Percentiles rank a stretch among this genome's conserved stretches.
These are phyloP conservation scores for Eremophila alpestris DNA, from an alignment of 2,797 vertebrate species.

Conservation along the genomic window DNA sequence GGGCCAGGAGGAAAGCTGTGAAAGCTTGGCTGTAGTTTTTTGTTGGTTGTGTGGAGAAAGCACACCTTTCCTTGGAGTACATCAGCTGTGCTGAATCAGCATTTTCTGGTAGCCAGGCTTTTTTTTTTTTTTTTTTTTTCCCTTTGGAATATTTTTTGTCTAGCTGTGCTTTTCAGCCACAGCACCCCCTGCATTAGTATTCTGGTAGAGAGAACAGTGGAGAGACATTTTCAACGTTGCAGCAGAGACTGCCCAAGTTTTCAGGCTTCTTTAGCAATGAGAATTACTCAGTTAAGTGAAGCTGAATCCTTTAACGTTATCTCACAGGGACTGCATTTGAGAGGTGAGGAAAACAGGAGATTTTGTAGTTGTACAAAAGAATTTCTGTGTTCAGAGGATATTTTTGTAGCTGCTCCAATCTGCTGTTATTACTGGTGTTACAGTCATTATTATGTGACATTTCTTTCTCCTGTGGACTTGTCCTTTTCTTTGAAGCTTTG, in stretches of 20 bases:
- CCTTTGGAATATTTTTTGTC: background rate
- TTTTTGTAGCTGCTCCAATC: background rate
- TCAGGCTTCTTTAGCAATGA: background rate
- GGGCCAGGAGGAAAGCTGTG: background rate
- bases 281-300: background rate
- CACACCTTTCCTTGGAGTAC: background rate
- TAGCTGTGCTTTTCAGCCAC: background rate
- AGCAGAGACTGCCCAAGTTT: conserved; percentile 1
- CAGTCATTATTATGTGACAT: background rate
- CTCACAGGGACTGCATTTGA: background rate
- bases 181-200: conserved; percentile 28
- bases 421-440: background rate
- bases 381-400: background rate
- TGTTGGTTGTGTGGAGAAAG: background rate
- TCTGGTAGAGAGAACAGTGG: background rate
- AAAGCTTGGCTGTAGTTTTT: background rate
- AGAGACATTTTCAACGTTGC: background rate
- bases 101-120: background rate
- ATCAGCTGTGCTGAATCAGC: background rate
- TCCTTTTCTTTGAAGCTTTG: background rate
- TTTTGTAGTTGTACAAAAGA: background rate
- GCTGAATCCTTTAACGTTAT: background rate
- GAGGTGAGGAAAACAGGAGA: background rate
- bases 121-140: background rate
- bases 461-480: background rate